Evolutionary conservation across 23 tunicate species (phyloP).

Genomic region (Aplidium turbinatum): DNA sequence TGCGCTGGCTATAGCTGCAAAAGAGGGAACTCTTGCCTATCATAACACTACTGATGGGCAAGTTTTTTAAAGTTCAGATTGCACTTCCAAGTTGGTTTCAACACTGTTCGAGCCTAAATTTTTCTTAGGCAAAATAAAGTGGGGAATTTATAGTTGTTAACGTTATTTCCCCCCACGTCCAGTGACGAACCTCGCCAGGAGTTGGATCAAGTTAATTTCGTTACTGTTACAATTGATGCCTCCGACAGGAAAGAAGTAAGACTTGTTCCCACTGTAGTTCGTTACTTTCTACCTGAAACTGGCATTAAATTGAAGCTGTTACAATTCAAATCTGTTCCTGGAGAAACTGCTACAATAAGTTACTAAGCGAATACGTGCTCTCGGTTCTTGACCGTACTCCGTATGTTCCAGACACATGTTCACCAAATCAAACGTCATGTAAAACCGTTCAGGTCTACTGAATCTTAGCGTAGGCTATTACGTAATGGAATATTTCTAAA

Average conservation of each 20-base stretch:
- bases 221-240: slow-evolving; percentile 43
- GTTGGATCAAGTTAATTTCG: slow-evolving; percentile 42
- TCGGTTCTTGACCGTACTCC: slow-evolving; percentile 18
- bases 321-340: slow-evolving; percentile 1
- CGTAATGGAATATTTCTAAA: too few species aligned
- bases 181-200: slow-evolving; percentile 31
- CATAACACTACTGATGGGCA: slow-evolving; percentile 31
- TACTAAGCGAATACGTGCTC: slow-evolving; percentile 14
- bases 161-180: slow-evolving; percentile 30
- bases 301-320: too few species aligned
- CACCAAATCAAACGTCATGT: too few species aligned
- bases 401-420: too few species aligned
- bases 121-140: slow-evolving; percentile 16
- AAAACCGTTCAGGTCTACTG: too few species aligned
- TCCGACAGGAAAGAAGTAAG: slow-evolving; percentile 40
- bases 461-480: too few species aligned
- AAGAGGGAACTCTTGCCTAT: slow-evolving; percentile 25
- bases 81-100: slow-evolving; percentile 39
- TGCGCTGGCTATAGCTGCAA: slow-evolving; percentile 25
- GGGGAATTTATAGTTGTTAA: slow-evolving; percentile 29
- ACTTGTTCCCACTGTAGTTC: slow-evolving; percentile 29
- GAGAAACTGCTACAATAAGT: slow-evolving; percentile 20
- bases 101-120: slow-evolving; percentile 40
- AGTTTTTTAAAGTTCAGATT: slow-evolving; percentile 33
- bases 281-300: slow-evolving; percentile 29